Base-by-base conservation (phyloP, 2,888 invertebrate species). In the Xestia rhomboidea region DNA sequence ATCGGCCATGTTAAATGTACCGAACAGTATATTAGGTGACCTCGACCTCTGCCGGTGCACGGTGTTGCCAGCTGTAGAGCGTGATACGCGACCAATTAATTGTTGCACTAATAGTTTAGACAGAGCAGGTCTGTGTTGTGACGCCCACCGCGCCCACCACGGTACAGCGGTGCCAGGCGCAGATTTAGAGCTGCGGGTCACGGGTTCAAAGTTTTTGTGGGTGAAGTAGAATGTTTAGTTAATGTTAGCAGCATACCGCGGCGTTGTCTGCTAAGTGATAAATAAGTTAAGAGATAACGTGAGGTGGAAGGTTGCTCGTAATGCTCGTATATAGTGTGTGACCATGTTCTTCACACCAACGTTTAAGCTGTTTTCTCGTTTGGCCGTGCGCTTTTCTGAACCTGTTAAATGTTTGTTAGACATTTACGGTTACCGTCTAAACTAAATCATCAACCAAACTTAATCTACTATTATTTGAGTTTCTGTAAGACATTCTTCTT, bases 21-120 rank as follows among this genome's bases (percentile, higher is more conserved):
- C 30, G 57, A 27, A 68, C 66, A 44, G 68, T 83, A 83, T 78
- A 87, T 82, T 63, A 66, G 18, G 21, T 75, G 82, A 78, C 82
- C 81, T 30, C 71, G 57, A 81, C 79, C 82, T 70, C 51, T 24
- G 76, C 18, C 34, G 34, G 34, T 34, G 34, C 34, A 34, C 27
- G 46, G 63, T 75, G 76, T 63, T 54, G 78, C 75, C 75, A 57
- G 82, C 72, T 72, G 75, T 44, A 18, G 41, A 38, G 76, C 73
- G 79, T 73, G 80, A 81, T 78, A 79, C 75, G 85, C 85, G 69
- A 73, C 76, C 79, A 81, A 89, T 89, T 87, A 84, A 82, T 88
- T 76, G 66, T 60, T 72, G 76, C 34, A 71, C 70, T 81, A 77
- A 78, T 80, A 75, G 62, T 74, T 83, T 72, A 51, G 82, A 77